Base-by-base conservation (phyloP, 1,140 invertebrate genomes). In the Zaprionus nigranus region DNA sequence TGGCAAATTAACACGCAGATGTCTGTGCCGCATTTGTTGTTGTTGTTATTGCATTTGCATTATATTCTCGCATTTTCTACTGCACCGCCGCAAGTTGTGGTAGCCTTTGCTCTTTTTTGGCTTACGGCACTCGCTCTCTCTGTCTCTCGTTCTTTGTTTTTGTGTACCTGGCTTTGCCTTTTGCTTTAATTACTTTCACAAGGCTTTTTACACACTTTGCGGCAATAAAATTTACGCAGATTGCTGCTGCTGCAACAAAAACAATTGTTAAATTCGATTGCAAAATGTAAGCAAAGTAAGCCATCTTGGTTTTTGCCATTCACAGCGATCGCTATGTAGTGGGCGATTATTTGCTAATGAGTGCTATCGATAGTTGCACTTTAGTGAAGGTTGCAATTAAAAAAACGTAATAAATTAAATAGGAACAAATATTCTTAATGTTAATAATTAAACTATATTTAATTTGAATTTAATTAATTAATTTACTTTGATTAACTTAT, bases 1-100 rank as follows among this genome's bases (percentile, higher is more conserved):
- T 65, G 56, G 68, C 73, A 75, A 75, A 75, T 75, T 75, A 75
- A 75, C 73, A 61, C 73, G 53, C 72, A 58, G 38, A 67, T 68
- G 57, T 74, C 64, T 74, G 57, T 13, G 38, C 15, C 13, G 15
- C 36, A 66, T 57, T 57, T 66, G 15, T 51, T n/a, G 30, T 30
- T 30, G 40, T 46, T 46, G 40, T n/a, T n/a, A 5, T 20, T 54
- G 53, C 63, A 46, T 57, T 66, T 58, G 36, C 22, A 34, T 40
- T 56, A 15, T 15, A 28, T 17, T 36, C 28, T 59, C 36, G 22
- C 22, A 34, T 20, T 58, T 20, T 9, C 26, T 2, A 3, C 15
- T n/a, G 11, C 46, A 40, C 2, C 15, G 15, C 38, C 38, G 1
- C 5, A 5, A 40, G 13, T 40, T 40, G 38, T 40, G 38, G 38